A percentile compares a stretch with the other conserved stretches of the same genome.
These are phyloP conservation scores for Bufotes viridis DNA, from an alignment of 2,797 vertebrate species.

Conservation along the genomic window DNA sequence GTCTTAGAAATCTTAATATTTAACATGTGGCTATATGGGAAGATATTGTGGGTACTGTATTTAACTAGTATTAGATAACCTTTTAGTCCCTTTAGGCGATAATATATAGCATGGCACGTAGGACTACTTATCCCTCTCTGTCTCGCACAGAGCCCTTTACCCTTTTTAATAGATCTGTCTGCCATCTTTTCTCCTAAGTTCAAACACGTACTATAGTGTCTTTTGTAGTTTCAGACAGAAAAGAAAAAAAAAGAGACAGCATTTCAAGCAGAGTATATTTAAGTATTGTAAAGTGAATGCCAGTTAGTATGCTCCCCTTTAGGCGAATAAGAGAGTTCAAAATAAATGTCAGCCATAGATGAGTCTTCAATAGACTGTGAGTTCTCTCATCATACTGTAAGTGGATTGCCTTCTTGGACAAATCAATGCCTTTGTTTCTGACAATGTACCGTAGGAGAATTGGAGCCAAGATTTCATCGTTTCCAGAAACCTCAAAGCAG, in stretches of 20 bases:
- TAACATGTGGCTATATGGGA: neutral
- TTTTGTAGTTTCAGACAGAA: conserved; percentile 9
- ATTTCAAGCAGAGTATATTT: neutral
- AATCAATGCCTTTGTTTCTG: neutral
- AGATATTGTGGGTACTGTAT: neutral
- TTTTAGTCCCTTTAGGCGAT: neutral
- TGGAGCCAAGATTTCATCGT: neutral
- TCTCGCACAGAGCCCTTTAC: neutral
- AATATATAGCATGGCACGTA: neutral
- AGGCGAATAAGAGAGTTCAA: conserved; percentile 17
- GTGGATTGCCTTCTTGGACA: neutral
- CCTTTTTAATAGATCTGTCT: conserved; percentile 15
- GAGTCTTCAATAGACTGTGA: neutral
- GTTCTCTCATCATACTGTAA: neutral
- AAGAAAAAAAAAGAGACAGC: conserved; percentile 3
- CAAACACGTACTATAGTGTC: neutral
- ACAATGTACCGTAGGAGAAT: neutral
- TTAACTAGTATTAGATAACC: neutral
- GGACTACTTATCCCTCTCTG: neutral
- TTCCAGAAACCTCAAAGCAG: neutral
- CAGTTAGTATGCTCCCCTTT: conserved; percentile 13
- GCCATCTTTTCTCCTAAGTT: neutral
- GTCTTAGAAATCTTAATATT: neutral
- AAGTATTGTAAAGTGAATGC: neutral
- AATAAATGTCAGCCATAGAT: conserved; percentile 1